Conservation (phyloP, 2,113 vertebrate genomes). For the Pedionomus torquatus region DNA sequence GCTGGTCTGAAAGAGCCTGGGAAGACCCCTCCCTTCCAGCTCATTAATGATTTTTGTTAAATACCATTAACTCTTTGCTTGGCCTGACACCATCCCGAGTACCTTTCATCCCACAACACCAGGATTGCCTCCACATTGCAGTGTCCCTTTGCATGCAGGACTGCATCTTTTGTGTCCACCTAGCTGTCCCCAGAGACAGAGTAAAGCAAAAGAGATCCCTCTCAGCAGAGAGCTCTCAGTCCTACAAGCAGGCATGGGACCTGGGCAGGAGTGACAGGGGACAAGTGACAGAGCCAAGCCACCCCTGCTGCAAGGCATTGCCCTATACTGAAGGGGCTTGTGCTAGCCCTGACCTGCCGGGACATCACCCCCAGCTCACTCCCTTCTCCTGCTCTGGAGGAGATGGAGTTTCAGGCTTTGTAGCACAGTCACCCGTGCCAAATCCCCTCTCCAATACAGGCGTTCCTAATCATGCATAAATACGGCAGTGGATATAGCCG, state of each 20-base stretch:
- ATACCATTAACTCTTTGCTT: neutral
- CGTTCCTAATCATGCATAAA: conserved; percentile 46
- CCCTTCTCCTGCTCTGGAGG: neutral
- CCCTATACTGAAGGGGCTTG: fast-evolving
- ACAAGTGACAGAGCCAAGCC: neutral
- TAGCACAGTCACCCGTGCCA: neutral
- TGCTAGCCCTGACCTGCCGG: neutral
- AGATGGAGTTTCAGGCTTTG: conserved; percentile 23
- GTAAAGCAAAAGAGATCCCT: neutral
- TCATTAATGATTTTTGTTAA: neutral
- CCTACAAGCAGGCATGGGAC: neutral
- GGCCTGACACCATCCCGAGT: neutral
- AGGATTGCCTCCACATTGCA: neutral
- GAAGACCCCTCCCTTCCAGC: neutral
- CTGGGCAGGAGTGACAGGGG: neutral
- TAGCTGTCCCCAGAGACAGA: neutral
- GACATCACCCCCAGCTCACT: neutral
- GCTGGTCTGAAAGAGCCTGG: neutral
- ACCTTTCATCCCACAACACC: neutral
- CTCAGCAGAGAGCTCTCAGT: neutral
- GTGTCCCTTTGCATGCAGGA: neutral
- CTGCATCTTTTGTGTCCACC: neutral
- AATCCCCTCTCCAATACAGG: conserved; percentile 38
- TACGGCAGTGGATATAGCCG: conserved; percentile 17
- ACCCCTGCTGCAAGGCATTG: neutral